Evolutionary conservation across 2,888 invertebrate species (phyloP), one percentile per base, ranked within the genome.

Genomic region (Pandemis cinnamomeana): DNA sequence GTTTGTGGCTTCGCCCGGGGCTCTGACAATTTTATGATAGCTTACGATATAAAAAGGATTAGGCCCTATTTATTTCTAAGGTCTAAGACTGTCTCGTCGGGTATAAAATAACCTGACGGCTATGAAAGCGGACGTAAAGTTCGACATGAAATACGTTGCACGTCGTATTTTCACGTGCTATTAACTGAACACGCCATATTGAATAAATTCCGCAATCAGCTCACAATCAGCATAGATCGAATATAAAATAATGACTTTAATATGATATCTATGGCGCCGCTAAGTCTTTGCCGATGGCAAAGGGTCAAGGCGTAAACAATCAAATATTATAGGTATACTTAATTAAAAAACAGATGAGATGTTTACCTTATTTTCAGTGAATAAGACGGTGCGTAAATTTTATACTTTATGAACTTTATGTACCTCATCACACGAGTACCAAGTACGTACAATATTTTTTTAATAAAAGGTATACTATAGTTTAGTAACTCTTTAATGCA

Each of bases 21-120:
- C 82, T 81, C 82, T 90, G 93, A 93, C 93, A 92, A 89, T 92
- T 93, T 93, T 93, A 93, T 92, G 91, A 92, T 91, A 87, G 86
- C 83, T 82, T 82, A 80, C 82, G 80, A 85, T 89, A 85, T 86
- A 84, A 84, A 87, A 79, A 79, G 86, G 84, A 88, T 87, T 85
- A 87, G 86, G 81, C 81, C 84, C 86, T 87, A 85, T 86, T 85
- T 85, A 85, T 83, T 84, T 67, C 61, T 51, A 67, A 64, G 36
- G 3, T 58, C 13, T 44, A 58, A 42, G 58, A 13, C 55, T 27
- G 44, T 68, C 58, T 58, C 46, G 15, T 13, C 6, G 20, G 20
- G 58, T 27, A 46, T 72, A 72, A 72, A 72, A 68, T 68, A 68
- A 44, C 42, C 55, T 55, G 58, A 68, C 67, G 58, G 58, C 67